Conservation (phyloP, 2,797 vertebrate genomes). For the Trematomus bernacchii region DNA sequence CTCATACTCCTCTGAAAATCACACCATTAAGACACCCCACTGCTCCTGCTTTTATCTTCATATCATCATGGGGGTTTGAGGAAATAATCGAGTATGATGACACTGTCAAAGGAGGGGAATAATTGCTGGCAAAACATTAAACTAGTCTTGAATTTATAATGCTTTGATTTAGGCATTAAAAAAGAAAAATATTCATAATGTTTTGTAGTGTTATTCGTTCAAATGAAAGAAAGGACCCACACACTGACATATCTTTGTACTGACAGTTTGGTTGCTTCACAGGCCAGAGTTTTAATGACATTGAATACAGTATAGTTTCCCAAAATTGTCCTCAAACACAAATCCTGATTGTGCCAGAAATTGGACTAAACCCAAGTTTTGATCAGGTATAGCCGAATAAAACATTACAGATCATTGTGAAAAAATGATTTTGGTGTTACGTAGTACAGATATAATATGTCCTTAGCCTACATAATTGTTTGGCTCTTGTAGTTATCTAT, state of each 20-base stretch:
- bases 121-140: conserved; percentile 36
- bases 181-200: conserved; percentile 12
- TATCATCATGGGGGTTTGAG: conserved; percentile 26
- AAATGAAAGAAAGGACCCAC: background rate
- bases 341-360: no score
- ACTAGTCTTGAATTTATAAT: conserved; percentile 14
- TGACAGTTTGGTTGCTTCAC: background rate
- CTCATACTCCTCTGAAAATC: conserved; percentile 34
- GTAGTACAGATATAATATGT: no score
- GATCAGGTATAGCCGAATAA: no score
- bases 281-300: background rate
- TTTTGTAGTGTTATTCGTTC: background rate
- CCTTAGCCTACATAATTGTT: no score
- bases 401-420: no score
- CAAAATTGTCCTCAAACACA: no score
- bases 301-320: background rate
- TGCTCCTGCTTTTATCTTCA: conserved; percentile 24
- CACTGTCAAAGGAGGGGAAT: conserved; percentile 31
- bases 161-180: conserved; percentile 7
- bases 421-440: no score
- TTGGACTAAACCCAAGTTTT: no score
- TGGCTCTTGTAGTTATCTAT: no score
- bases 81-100: conserved; percentile 22
- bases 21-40: conserved; percentile 13
- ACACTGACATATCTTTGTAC: background rate